phyloP scores from a whole-genome alignment of 2,888 invertebrate species.

The Isoperla grammatica region DNA sequence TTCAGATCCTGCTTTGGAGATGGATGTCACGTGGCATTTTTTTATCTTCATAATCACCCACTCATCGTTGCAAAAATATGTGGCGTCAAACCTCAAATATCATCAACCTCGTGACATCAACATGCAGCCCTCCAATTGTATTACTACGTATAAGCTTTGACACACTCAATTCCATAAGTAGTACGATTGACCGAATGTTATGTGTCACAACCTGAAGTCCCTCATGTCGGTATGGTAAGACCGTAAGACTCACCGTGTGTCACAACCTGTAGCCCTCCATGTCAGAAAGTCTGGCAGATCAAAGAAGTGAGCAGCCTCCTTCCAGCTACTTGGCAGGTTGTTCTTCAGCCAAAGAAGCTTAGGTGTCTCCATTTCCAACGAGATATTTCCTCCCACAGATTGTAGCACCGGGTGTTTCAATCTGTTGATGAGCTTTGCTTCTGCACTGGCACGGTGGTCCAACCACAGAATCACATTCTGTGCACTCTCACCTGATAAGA shows the following conservation, averaged over 20 bases:
- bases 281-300: conserved; percentile 92
- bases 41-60: too few relatives aligned
- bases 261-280: conserved; percentile 79
- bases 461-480: conserved; percentile 89
- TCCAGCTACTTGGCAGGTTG: conserved; percentile 61
- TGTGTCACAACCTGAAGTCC: too few relatives aligned
- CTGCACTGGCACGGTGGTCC: conserved; percentile 79
- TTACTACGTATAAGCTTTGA: too few relatives aligned
- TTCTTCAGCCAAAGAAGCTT: conserved; percentile 90
- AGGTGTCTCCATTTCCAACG: conserved; percentile 86
- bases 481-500: conserved; percentile 53
- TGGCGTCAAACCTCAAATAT: too few relatives aligned
- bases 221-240: too few relatives aligned
- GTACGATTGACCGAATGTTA: too few relatives aligned
- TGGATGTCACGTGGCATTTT: too few relatives aligned
- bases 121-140: too few relatives aligned
- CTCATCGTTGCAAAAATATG: too few relatives aligned
- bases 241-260: conserved; percentile 56
- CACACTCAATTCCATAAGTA: too few relatives aligned
- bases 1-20: too few relatives aligned
- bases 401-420: conserved; percentile 68
- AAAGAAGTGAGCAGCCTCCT: conserved; percentile 68
- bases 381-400: conserved; percentile 87
- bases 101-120: too few relatives aligned
- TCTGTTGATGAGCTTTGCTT: conserved; percentile 75